A percentile compares a stretch with the other conserved stretches of the same genome.
phyloP scores from a whole-genome alignment of 2,797 vertebrate genomes.

The Peromyscus melanophrys region DNA sequence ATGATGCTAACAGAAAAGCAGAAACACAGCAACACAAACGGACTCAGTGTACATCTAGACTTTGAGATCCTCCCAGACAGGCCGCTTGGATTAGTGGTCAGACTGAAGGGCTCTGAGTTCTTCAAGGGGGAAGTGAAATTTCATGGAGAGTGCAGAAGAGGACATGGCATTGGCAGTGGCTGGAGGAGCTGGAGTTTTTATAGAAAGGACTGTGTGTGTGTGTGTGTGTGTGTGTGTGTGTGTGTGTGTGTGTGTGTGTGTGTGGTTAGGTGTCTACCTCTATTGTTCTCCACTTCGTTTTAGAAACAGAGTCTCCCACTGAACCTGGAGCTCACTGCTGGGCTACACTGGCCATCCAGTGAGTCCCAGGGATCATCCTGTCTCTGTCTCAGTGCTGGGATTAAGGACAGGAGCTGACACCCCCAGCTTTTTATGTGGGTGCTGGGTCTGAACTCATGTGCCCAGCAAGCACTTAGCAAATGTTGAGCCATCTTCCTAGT shows the following conservation, averaged over 20 bases:
- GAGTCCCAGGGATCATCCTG: neutral
- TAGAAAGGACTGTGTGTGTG: neutral
- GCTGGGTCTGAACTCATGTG: neutral
- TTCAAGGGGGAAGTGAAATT: neutral
- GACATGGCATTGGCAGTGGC: neutral
- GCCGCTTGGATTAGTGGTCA: neutral
- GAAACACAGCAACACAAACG: neutral
- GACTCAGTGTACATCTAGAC: neutral
- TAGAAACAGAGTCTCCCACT: neutral
- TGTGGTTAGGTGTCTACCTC: neutral
- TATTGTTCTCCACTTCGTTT: neutral
- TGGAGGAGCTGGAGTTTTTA: neutral
- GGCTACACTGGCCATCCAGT: neutral
- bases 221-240: neutral
- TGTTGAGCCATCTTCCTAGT: neutral
- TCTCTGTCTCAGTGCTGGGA: neutral
- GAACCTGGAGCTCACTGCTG: neutral
- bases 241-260: neutral
- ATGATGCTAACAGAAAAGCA: neutral
- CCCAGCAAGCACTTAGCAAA: neutral
- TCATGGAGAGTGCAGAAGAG: neutral
- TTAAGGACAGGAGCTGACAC: neutral
- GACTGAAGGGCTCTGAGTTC: neutral
- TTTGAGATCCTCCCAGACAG: neutral
- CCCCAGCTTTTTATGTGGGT: too few species aligned